Conservation (phyloP, 1,140 invertebrate genomes). For the Pemphigus obesinymphae region DNA sequence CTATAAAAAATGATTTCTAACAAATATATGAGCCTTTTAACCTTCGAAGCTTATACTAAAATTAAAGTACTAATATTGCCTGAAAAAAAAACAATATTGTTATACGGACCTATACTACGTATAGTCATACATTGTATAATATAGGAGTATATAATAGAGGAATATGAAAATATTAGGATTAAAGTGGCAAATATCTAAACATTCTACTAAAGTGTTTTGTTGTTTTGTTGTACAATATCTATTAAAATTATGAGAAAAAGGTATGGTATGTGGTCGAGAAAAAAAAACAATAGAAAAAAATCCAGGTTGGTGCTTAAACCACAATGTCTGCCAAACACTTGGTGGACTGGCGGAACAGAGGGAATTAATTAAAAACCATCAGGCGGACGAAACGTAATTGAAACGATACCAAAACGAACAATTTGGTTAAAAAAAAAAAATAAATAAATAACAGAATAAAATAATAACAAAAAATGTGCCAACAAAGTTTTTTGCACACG, state of each 20-base stretch:
- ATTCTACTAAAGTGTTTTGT: too few species aligned
- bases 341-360: neutral
- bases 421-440: neutral
- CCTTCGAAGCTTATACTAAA: too few species aligned
- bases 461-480: neutral
- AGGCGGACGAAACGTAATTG: neutral
- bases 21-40: too few species aligned
- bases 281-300: neutral
- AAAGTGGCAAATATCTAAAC: too few species aligned
- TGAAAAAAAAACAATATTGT: too few species aligned
- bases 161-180: too few species aligned
- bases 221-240: too few species aligned
- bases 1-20: too few species aligned
- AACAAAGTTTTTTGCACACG: slow-evolving; percentile 5
- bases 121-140: too few species aligned
- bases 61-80: too few species aligned
- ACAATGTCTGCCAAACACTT: neutral
- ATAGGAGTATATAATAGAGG: too few species aligned
- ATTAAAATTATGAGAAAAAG: neutral
- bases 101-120: too few species aligned
- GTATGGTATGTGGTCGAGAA: neutral
- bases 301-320: neutral
- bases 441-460: neutral
- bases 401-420: slow-evolving; percentile 16
- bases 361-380: slow-evolving; percentile 33